phyloP scores from a whole-genome alignment of 2,113 vertebrate genomes.

The Dipodomys spectabilis region DNA sequence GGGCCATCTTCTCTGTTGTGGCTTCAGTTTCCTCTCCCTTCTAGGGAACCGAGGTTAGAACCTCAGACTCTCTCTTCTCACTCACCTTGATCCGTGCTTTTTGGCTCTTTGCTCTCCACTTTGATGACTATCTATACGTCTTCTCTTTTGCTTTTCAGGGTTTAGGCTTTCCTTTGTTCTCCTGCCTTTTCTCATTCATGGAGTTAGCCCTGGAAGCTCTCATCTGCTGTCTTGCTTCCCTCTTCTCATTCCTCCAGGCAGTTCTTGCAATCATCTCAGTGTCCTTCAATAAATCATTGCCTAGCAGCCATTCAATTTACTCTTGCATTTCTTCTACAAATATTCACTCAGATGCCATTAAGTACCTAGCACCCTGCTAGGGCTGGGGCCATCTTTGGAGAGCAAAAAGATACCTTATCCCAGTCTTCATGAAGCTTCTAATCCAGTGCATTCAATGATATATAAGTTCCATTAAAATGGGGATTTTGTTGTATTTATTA shows the following conservation, averaged over 20 bases:
- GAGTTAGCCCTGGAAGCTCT: too few relatives aligned
- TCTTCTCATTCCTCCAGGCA: neutral
- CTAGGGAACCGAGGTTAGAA: too few relatives aligned
- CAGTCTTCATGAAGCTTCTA: neutral
- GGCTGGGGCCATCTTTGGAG: neutral
- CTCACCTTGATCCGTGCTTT: too few relatives aligned
- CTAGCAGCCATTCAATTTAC: neutral
- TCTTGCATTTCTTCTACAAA: neutral
- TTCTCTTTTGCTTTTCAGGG: too few relatives aligned
- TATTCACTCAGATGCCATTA: neutral
- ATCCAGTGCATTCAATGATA: neutral
- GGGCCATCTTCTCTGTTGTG: too few relatives aligned
- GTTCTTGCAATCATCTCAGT: neutral
- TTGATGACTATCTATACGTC: too few relatives aligned
- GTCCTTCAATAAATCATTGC: slow-evolving; percentile 18
- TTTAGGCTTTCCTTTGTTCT: too few relatives aligned
- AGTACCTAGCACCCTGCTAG: neutral
- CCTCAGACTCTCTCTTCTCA: too few relatives aligned
- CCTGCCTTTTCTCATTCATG: too few relatives aligned
- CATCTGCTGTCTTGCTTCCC: too few relatives aligned
- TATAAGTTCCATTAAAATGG: neutral
- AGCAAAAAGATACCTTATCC: neutral
- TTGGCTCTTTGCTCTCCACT: too few relatives aligned
- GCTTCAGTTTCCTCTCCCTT: too few relatives aligned
- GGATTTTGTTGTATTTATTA: neutral